Percentiles rank a stretch among this genome's conserved stretches.
Evolutionary conservation across 2,888 invertebrate genomes (phyloP).

Genomic region (Gnatocerus cornutus): DNA sequence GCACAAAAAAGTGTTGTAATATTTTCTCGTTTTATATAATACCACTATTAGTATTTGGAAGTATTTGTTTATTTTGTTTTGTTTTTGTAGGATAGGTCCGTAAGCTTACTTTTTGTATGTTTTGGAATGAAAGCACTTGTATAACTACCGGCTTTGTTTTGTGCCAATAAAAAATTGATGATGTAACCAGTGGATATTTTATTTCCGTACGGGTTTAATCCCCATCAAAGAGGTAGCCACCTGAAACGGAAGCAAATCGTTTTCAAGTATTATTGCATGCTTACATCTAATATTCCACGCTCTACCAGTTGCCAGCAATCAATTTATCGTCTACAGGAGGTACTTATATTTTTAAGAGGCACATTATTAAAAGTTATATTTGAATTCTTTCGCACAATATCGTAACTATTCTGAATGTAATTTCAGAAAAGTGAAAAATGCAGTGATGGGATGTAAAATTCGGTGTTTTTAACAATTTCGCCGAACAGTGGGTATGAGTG

Average conservation of each 20-base stretch:
- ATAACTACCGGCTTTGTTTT: no score
- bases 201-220: neutral
- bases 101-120: no score
- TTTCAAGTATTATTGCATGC: slow-evolving; percentile 44
- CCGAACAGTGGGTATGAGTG: slow-evolving; percentile 23
- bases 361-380: slow-evolving; percentile 49
- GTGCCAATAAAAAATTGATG: no score
- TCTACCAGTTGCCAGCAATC: slow-evolving; percentile 40
- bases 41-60: no score
- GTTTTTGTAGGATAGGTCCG: no score
- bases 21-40: no score
- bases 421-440: neutral
- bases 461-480: slow-evolving; percentile 4
- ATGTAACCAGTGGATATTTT: no score
- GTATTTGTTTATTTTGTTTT: no score
- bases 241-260: slow-evolving; percentile 47
- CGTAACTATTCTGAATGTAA: neutral
- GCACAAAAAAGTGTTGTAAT: no score
- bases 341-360: slow-evolving; percentile 51
- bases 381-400: slow-evolving; percentile 38
- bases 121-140: no score
- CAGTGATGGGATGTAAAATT: neutral
- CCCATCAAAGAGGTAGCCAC: slow-evolving; percentile 11
- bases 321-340: slow-evolving; percentile 37
- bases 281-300: slow-evolving; percentile 39